These are phyloP conservation scores for Eriocheir sinensis DNA, from an alignment of 1,140 invertebrate genomes.

Conservation along the genomic window DNA sequence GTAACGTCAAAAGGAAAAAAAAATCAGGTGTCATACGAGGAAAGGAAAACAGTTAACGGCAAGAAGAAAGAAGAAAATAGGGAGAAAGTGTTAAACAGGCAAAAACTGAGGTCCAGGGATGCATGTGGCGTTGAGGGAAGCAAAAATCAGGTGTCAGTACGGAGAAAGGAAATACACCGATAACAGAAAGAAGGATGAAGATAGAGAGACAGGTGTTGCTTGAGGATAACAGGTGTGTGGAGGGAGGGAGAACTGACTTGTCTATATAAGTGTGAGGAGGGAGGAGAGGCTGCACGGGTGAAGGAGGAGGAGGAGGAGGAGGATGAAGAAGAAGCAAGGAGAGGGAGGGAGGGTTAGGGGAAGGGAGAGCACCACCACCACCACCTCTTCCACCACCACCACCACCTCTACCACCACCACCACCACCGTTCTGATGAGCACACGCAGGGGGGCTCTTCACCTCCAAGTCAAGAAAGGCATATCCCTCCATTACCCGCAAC, in stretches of 20 bases:
- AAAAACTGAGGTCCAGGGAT: background rate
- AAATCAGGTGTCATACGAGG: background rate
- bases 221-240: background rate
- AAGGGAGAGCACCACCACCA: background rate
- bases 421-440: background rate
- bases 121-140: background rate
- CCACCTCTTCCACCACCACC: too few relatives aligned
- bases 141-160: background rate
- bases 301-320: background rate
- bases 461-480: background rate
- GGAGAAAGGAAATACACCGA: background rate
- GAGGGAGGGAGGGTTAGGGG: too few relatives aligned
- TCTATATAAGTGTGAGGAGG: background rate
- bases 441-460: background rate
- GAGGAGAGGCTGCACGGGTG: background rate
- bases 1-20: background rate
- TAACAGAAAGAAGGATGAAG: background rate
- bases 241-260: background rate
- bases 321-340: too few relatives aligned
- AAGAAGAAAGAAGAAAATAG: conserved; percentile 10
- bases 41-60: background rate
- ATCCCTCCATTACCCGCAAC: background rate
- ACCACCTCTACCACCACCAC: too few relatives aligned
- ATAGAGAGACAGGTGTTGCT: background rate
- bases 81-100: background rate